Evolutionary conservation across 1,140 invertebrate genomes (phyloP), one percentile per base, ranked within the genome.

Genomic region (Atta texana): DNA sequence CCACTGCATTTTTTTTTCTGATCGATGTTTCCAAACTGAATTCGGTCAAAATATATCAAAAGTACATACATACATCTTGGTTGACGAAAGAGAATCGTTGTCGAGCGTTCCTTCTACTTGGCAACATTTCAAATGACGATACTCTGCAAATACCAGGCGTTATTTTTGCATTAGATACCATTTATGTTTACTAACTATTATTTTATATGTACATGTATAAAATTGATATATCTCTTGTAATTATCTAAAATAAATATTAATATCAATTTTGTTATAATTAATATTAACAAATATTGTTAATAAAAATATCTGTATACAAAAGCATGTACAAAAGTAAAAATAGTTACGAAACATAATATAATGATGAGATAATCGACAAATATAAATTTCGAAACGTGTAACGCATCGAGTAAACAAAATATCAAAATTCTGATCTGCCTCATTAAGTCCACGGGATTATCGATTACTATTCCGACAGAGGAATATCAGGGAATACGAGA

Each of bases 131-230:
- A 84, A 61, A 74, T 28, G 14, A 8, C 16, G 34, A 34, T 59
- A 61, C 18, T 16, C 39, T 80, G 8, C 77, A 2, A 55, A 69
- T 68, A 49, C 12, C 10, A 12, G 7, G 51, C 55, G 66, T 74
- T 84, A 84, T 84, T 84, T 81, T 81, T 34, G 16, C 61, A 59
- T 75, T 74, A 74, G 39, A 21, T 51, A 7, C n/a, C 21, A 34
- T 63, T 61, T 18, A 24, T 18, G 31, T 44, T 49, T 34, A 8
- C 18, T 8, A 75, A 18, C 34, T 44, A 49, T 68, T 68, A 49
- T 68, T 49, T 44, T 14, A n/a, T 14, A 21, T 6, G 12, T 16
- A n/a, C 2, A 39, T 66, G 6, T 66, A 2, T 7, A 39, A n/a
- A 39, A 21, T 66, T 66, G 4, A 66, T 66, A 68, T 21, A 14